Base-by-base conservation (phyloP, 2,797 vertebrate genomes). In the Lophotriccus pileatus region DNA sequence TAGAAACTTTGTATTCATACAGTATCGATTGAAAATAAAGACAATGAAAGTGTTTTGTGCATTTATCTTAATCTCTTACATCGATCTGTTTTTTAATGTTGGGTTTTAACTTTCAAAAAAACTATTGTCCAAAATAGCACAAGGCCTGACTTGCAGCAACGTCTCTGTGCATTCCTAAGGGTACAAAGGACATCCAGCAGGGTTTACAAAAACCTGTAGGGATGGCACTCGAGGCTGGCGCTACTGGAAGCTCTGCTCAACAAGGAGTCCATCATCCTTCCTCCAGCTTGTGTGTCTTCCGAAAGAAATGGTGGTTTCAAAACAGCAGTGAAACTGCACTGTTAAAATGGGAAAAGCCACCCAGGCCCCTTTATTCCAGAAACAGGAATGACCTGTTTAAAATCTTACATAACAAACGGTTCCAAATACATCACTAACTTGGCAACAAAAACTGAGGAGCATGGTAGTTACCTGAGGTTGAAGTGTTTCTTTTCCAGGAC, bases 1-100 rank as follows among this genome's bases (percentile, higher is more conserved):
- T 99, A 99, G 99, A 99, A 99, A 98, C 98, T 99, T 99, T 99
- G 98, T 99, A 99, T 99, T 99, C 99, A 99, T 99, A 99, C 98
- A 98, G 98, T 99, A 99, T 99, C 99, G 98, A 99, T 99, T 98
- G 98, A 98, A 98, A 99, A 99, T 99, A 99, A 99, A 99, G 98
- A 98, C 98, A 98, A 98, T 98, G 95, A 98, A 98, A 98, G 97
- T 98, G 97, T 95, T 97, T 96, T 95, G 97, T 97, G 97, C 94
- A 95, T 97, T 97, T 89, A 87, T 85, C 70, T 91, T 96, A 43
- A 96, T 98, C 96, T 95, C 83, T 91, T 82, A 52, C 59, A 53
- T 90, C 59, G 5, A 9, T 73, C 91, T 95, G 47, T 73, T 69
- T 39, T 30, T 58, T 83, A 19, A 37, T 9, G 16, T 2, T 12